Evolutionary conservation across 2,888 invertebrate genomes (phyloP), one percentile per base, ranked within the genome.

Genomic region (Camptogramma bilineatum): DNA sequence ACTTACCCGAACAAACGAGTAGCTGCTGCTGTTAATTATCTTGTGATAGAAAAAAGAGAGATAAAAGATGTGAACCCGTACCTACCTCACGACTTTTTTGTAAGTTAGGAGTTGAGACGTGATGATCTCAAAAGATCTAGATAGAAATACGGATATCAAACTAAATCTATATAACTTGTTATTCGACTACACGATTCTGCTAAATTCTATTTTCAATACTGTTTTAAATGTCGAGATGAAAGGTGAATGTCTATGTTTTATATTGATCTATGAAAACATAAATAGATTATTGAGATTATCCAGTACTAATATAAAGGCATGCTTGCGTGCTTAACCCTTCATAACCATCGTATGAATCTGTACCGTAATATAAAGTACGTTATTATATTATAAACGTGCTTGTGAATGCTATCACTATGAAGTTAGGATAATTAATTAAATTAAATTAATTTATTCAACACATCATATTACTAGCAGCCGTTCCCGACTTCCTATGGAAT

Each of bases 261-360:
- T 46, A 52, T 46, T 19, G 47, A 13, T 54, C 18, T 47, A 42
- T 52, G 34, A 60, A 48, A 60, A 53, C 48, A 39, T 44, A 18
- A 18, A 47, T n/a, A 47, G 46, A 8, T 19, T n/a, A 34, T 16
- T 46, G 39, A 52, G 39, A 60, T 52, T 53, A 59, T 52, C 21
- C 39, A 13, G 21, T 52, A 19, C 21, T 17, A 19, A 46, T 60
- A 10, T 18, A 52, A 19, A 52, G 47, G 18, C 7, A 55, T 47
- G 28, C 47, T 42, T 47, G 28, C 13, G 16, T 46, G 47, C 31
- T 34, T 47, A 51, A 58, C 51, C 51, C 46, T 59, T 31, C 46
- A 47, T 19, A 54, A 47, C 57, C 42, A 44, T 44, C 44, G 44
- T 44, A 8, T 17, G 44, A 44, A 44, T 44, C 17, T 44, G 5